phyloP scores from a whole-genome alignment of 2,113 vertebrate genomes.

The Trematocara macrostoma region DNA sequence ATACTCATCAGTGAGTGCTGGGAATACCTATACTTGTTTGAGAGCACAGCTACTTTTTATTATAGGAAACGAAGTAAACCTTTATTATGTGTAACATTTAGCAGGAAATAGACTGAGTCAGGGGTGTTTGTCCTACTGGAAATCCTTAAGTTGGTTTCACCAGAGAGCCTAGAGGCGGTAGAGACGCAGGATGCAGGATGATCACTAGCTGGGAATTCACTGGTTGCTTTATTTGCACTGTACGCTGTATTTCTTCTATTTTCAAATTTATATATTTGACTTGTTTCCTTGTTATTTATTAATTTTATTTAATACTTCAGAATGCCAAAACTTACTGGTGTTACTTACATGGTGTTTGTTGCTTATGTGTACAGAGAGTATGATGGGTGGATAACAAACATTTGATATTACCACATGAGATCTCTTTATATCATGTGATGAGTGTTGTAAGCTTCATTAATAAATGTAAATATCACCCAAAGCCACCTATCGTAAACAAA shows the following conservation, averaged over 20 bases:
- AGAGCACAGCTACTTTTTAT: neutral
- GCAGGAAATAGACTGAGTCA: neutral
- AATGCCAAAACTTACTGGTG: neutral
- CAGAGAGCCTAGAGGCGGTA: neutral
- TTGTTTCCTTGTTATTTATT: fast-evolving
- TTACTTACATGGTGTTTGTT: neutral
- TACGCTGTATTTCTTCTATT: neutral
- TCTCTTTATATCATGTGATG: neutral
- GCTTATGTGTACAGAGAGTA: neutral
- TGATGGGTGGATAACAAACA: neutral
- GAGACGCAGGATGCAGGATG: fast-evolving
- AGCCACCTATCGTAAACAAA: neutral
- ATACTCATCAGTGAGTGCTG: neutral
- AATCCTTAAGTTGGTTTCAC: neutral
- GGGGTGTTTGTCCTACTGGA: neutral
- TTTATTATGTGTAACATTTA: neutral
- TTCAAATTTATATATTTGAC: neutral
- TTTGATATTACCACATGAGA: fast-evolving
- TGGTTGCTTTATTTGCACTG: neutral
- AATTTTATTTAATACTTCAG: neutral
- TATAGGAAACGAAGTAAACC: fast-evolving
- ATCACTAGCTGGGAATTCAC: neutral
- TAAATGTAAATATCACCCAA: neutral
- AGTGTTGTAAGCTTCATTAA: neutral
- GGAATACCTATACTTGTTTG: neutral